phyloP scores from a whole-genome alignment of 2,113 vertebrate genomes.

The Corydoras sp. region DNA sequence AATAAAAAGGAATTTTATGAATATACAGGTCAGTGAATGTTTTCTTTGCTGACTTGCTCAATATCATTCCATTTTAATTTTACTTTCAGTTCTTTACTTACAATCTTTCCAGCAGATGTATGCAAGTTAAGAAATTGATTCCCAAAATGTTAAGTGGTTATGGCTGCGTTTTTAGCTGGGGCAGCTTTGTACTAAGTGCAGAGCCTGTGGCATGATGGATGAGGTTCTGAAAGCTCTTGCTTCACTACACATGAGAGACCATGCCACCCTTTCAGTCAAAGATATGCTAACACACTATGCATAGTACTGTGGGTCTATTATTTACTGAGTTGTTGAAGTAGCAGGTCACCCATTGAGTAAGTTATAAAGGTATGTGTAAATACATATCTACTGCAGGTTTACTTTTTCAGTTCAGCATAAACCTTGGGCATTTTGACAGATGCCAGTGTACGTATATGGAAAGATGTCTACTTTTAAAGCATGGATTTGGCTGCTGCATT shows the following conservation, averaged over 20 bases:
- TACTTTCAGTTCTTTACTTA: no score
- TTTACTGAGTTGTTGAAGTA: slow-evolving; percentile 17
- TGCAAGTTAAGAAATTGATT: slow-evolving; percentile 34
- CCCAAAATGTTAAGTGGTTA: slow-evolving; percentile 28
- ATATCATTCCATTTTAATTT: no score
- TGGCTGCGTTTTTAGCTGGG: slow-evolving; percentile 31
- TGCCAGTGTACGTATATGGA: slow-evolving; percentile 40
- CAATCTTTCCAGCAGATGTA: slow-evolving; percentile 4
- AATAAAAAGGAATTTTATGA: no score
- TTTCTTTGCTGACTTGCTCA: no score
- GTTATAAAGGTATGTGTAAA: slow-evolving; percentile 7
- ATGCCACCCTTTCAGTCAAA: neutral
- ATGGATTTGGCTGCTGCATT: slow-evolving; percentile 30
- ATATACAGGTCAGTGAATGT: no score
- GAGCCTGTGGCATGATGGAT: slow-evolving; percentile 38
- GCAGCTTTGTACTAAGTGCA: slow-evolving; percentile 3
- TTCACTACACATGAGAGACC: slow-evolving; percentile 21
- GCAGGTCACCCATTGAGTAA: slow-evolving; percentile 10
- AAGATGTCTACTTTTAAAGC: slow-evolving; percentile 34
- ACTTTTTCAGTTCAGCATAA: slow-evolving; percentile 10
- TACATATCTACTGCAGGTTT: neutral
- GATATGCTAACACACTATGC: slow-evolving; percentile 6
- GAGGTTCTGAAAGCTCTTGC: slow-evolving; percentile 42
- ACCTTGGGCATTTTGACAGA: neutral
- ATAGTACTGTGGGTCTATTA: slow-evolving; percentile 28